Base-by-base conservation (phyloP, 2,113 vertebrate genomes). In the Ammodytes dubius region DNA sequence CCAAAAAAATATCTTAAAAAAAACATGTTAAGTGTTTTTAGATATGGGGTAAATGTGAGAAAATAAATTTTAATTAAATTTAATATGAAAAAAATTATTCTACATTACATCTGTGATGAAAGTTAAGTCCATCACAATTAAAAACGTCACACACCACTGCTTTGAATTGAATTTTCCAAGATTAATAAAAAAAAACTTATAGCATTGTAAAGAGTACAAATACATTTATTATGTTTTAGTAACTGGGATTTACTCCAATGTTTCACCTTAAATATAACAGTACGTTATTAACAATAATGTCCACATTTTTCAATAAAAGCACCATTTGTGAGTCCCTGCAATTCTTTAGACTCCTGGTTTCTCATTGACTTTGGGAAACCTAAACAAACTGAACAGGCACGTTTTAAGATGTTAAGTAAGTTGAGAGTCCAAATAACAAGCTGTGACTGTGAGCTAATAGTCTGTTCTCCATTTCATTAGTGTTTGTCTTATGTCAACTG, bases 391-490 rank as follows among this genome's bases (percentile, higher is more conserved):
- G 14, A 11, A 42, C 1, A 71, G 27, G 27, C 13, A 19, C 35
- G 46, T 7, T 27, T 4, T 39, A 11, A 13, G 13, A 57, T 19
- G 53, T 40, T 4, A 57, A 50, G 35, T 45, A 42, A 68, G 54
- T 3, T 50, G 7, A 17, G 5, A 42, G 5, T 19, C 43, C 12
- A 37, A 14, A 59, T 9, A 50, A 57, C 17, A 19, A 76, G 35
- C 2, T 42, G 43, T 14, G 35, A 52, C 47, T 17, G 37, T 42
- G 17, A 50, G 12, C 64, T 14, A 9, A 46, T 39, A 57, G 42
- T 42, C 50, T 37, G 27, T 27, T 56, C 49, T 14, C 37, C 1
- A 10, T 82, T 54, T 78, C n/a, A 59, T 67, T 83, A 27, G 46
- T 6, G 19, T 15, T 12, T 45, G 5, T 50, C 9, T 77, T 6